Percentiles rank a stretch among this genome's conserved stretches.
Conservation (phyloP, 2,888 invertebrate species). For the Tachina grossa region DNA sequence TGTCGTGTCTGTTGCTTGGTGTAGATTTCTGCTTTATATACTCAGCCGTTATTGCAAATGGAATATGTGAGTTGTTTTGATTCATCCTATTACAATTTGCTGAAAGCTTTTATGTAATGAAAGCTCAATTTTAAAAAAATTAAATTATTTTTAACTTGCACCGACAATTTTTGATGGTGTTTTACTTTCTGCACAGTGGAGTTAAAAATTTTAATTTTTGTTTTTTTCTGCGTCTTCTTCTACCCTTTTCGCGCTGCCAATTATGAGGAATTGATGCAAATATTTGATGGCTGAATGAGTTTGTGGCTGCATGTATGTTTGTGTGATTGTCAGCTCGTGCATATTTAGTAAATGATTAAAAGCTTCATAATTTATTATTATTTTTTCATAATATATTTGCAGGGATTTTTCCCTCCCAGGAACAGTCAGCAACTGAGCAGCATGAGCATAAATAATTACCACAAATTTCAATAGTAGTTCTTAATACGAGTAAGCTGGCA, state of each 20-base stretch:
- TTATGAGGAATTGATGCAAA: background rate
- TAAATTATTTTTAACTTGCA: too few relatives aligned
- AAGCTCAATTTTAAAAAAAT: too few relatives aligned
- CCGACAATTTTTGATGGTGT: too few relatives aligned
- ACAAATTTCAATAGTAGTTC: conserved; percentile 55
- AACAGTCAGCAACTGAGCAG: conserved; percentile 34
- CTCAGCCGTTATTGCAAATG: too few relatives aligned
- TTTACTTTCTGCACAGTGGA: too few relatives aligned
- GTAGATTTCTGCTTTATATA: too few relatives aligned
- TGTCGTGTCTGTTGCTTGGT: too few relatives aligned
- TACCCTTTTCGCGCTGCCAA: background rate
- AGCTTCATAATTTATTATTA: background rate
- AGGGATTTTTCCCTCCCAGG: background rate
- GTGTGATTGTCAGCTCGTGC: conserved; percentile 11
- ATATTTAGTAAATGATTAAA: conserved; percentile 46
- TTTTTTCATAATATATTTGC: conserved; percentile 2
- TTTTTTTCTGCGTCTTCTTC: background rate
- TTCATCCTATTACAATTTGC: too few relatives aligned
- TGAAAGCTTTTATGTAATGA: too few relatives aligned
- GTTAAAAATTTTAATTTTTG: too few relatives aligned
- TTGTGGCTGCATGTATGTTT: background rate
- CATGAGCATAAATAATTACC: conserved; percentile 26
- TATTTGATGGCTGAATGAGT: background rate
- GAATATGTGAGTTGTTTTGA: too few relatives aligned
- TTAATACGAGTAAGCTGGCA: conserved; percentile 67